Base-by-base conservation (phyloP, 1,140 invertebrate genomes). In the Drosophila trapezifrons region DNA sequence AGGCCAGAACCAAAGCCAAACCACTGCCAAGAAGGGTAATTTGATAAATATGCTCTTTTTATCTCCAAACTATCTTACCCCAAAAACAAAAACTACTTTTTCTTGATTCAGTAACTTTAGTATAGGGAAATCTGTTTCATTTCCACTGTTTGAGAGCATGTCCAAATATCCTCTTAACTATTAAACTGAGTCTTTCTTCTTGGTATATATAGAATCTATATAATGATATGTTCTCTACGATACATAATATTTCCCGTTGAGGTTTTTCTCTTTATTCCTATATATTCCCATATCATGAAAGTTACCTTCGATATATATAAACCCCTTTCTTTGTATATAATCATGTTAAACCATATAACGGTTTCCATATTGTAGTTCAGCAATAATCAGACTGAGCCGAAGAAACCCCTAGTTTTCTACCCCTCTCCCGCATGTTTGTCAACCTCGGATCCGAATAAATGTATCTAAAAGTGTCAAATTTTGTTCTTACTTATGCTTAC, bases 1-100 rank as follows among this genome's bases (percentile, higher is more conserved):
- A 77, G 75, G 75, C 65, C 74, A 56, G 35, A 77, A 47, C 29
- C 65, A 70, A 77, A 77, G 51, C 52, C 75, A 52, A 77, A 42
- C 70, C 32, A 79, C 80, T 84, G 58, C 51, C 72, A 85, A 85
- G 60, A 85, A 80, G 77, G 82, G 80, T 85, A 85, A 70, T 66
- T 76, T 67, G 49, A 67, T 52, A 52, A 57, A 32, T 74, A 46
- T 56, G 43, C 32, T 64, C 46, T 38, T 43, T 43, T 37, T 54
- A 58, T 25, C 22, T 45, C 18, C 29, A 37, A 22, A 42, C n/a
- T 73, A 51, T 38, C 22, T 59, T 22, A 38, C 22, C 13, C 54
- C 12, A 7, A 18, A 42, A 22, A 20, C 2, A 49, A n/a, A n/a
- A 13, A 35, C 9, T 15, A 37, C 4, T n/a, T 29, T 60, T 60